These are phyloP conservation scores for Lepidonotus clava DNA, from an alignment of 2,888 invertebrate species.

Conservation along the genomic window DNA sequence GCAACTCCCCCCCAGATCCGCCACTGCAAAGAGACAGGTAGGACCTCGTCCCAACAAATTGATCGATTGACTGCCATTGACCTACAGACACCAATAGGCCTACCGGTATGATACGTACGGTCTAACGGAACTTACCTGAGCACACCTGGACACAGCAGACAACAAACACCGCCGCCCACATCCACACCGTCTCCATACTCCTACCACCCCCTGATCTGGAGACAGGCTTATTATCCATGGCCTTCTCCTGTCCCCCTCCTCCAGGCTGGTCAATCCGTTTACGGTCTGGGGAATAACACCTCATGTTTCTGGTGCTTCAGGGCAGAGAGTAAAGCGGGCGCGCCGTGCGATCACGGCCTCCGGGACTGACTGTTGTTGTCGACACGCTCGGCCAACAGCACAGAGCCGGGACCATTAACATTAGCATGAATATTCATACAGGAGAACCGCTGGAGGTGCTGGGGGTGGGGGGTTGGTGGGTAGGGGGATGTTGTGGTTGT, in stretches of 20 bases:
- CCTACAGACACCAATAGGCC: too few species aligned
- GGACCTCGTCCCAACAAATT: too few species aligned
- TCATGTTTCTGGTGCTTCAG: neutral
- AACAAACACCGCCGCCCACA: neutral
- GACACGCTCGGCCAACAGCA: neutral
- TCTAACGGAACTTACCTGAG: slow-evolving; percentile 31
- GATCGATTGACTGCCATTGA: too few species aligned
- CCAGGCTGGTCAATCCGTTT: neutral
- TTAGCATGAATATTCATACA: neutral
- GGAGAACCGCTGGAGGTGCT: too few species aligned
- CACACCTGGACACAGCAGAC: neutral
- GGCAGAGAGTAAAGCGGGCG: neutral
- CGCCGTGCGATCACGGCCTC: neutral
- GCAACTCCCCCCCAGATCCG: too few species aligned
- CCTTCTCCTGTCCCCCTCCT: too few species aligned
- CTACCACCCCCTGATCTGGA: neutral
- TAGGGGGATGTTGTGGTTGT: too few species aligned
- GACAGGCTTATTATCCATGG: too few species aligned
- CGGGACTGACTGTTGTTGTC: neutral
- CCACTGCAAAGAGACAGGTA: too few species aligned
- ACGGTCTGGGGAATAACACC: neutral
- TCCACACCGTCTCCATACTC: neutral
- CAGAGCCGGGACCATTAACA: neutral
- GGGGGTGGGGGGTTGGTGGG: too few species aligned
- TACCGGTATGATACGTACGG: too few species aligned